Conservation (phyloP, 2,113 vertebrate genomes). For the Ia io region DNA sequence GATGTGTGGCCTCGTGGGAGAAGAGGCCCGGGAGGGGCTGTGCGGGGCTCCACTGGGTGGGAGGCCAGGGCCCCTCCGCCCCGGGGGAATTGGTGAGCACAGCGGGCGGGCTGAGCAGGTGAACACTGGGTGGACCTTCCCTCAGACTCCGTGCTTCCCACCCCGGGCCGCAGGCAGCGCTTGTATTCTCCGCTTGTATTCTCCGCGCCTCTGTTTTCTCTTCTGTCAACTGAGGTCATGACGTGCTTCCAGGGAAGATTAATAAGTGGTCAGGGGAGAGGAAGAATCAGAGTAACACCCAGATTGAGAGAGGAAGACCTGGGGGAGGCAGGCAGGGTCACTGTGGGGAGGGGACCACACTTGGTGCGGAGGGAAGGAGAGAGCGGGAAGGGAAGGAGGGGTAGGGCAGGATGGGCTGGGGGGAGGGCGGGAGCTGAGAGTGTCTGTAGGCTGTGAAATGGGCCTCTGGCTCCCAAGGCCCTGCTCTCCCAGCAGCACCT, state of each 20-base stretch:
- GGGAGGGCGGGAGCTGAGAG: neutral
- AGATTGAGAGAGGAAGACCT: neutral
- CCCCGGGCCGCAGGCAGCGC: accelerated
- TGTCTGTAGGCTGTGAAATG: neutral
- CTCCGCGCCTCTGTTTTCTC: neutral
- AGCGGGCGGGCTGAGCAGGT: neutral
- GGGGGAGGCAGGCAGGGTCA: neutral
- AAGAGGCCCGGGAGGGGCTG: neutral
- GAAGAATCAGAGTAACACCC: neutral
- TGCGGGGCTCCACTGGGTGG: neutral
- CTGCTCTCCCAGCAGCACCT: neutral
- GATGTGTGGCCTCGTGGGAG: neutral
- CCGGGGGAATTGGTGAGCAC: accelerated
- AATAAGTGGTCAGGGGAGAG: neutral
- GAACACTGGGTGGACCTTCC: neutral
- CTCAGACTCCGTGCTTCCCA: neutral
- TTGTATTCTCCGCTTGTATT: neutral
- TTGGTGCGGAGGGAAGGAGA: neutral
- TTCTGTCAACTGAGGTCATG: neutral
- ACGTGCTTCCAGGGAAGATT: neutral
- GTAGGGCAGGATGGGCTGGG: neutral
- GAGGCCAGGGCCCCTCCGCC: neutral
- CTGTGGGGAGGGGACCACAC: neutral
- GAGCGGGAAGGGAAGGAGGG: neutral
- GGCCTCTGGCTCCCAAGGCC: neutral